These are phyloP conservation scores for Tauraco erythrolophus DNA, from an alignment of 2,113 vertebrate species.

Conservation along the genomic window DNA sequence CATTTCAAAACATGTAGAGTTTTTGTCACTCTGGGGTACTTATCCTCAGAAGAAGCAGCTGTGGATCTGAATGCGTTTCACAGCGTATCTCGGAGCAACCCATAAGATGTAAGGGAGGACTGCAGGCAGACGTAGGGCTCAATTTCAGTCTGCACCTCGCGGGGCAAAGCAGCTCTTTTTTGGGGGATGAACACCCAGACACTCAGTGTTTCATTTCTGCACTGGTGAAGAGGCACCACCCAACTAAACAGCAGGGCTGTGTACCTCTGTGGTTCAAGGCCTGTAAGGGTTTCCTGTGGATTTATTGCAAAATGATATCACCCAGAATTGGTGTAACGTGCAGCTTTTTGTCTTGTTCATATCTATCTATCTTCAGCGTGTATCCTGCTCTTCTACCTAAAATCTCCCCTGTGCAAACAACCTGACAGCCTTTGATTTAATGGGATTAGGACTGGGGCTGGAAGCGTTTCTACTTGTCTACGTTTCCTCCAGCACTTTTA, in stretches of 20 bases:
- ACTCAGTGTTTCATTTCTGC: neutral
- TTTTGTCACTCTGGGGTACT: neutral
- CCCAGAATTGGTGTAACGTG: neutral
- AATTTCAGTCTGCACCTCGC: neutral
- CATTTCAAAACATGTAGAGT: fast-evolving
- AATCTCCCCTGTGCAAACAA: neutral
- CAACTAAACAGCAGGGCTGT: neutral
- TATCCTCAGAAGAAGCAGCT: neutral
- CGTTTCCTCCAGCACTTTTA: neutral
- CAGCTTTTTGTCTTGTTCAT: neutral
- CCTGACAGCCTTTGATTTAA: neutral
- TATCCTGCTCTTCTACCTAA: neutral
- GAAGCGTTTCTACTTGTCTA: neutral
- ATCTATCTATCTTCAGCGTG: neutral
- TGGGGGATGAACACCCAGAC: neutral
- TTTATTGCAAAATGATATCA: neutral
- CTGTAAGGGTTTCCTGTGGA: neutral
- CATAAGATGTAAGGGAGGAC: neutral
- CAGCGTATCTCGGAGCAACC: neutral
- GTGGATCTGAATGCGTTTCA: neutral
- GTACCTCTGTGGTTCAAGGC: neutral
- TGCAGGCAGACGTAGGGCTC: neutral
- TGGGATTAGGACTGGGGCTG: neutral
- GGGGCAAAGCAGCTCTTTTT: neutral
- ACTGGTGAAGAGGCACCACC: neutral